phyloP scores from a whole-genome alignment of 2,888 invertebrate genomes.

The Pterobdella sp. region DNA sequence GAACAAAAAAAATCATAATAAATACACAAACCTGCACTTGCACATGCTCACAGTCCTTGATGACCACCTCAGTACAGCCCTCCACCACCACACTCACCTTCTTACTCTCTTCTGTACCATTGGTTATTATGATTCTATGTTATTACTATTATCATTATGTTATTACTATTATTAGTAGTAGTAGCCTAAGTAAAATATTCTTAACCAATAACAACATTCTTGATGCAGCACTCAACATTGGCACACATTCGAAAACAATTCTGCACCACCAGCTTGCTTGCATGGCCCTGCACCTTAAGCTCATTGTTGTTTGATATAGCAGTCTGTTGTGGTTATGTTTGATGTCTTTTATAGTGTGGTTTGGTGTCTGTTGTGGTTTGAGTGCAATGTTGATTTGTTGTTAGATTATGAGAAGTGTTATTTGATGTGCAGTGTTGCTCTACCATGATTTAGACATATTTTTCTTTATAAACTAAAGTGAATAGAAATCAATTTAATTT shows the following conservation, averaged over 20 bases:
- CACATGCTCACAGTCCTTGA: slow-evolving; percentile 7
- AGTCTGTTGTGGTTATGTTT: not conserved
- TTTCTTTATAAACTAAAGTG: too few relatives aligned
- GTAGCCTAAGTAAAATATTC: too few relatives aligned
- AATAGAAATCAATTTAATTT: not conserved
- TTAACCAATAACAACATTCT: not conserved
- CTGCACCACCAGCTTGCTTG: not conserved
- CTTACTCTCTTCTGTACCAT: not conserved
- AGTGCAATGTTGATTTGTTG: too few relatives aligned
- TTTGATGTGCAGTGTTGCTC: not conserved
- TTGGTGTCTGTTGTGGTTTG: too few relatives aligned
- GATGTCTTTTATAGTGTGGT: too few relatives aligned
- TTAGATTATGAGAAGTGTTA: too few relatives aligned
- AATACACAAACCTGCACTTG: slow-evolving; percentile 16
- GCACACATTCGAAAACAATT: not conserved
- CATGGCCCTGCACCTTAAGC: not conserved
- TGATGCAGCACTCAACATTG: not conserved
- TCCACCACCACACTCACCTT: not conserved
- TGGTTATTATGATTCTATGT: not conserved
- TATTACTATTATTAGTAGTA: too few relatives aligned
- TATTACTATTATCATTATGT: not conserved
- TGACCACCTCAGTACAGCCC: not conserved
- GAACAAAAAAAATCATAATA: not conserved
- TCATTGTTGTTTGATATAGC: not conserved
- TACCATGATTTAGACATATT: too few relatives aligned